A percentile compares a stretch with the other conserved stretches of the same genome.
Conservation (phyloP, 2,113 vertebrate species). For the Corythoichthys intestinalis region DNA sequence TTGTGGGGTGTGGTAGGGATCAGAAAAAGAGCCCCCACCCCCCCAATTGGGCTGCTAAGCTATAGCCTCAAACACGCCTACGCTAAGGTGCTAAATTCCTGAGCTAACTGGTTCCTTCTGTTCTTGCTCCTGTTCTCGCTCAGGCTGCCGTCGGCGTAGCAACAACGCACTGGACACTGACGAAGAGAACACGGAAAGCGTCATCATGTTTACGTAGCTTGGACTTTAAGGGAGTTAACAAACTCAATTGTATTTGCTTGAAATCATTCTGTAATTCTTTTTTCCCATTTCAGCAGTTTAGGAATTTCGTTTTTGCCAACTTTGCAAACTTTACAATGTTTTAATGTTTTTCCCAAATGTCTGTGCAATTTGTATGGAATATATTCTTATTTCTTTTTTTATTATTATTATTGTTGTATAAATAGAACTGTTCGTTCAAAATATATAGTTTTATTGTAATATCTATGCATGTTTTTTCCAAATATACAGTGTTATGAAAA, state of each 20-base stretch:
- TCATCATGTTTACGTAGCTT: not conserved
- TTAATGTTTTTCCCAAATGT: too few species aligned
- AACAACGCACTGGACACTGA: not conserved
- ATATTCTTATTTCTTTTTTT: too few species aligned
- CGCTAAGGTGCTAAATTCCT: slow-evolving; percentile 18
- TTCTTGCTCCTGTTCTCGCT: not conserved
- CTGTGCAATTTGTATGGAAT: too few species aligned
- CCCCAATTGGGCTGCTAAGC: not conserved
- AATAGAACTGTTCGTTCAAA: too few species aligned
- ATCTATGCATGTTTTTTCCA: too few species aligned
- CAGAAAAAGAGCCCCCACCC: not conserved
- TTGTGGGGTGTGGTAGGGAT: not conserved
- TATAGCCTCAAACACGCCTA: slow-evolving; percentile 19
- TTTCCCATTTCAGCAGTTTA: too few species aligned
- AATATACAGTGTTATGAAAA: too few species aligned
- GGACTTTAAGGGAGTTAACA: not conserved
- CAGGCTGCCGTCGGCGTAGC: slow-evolving; percentile 5
- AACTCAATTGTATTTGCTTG: not conserved
- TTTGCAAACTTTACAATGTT: too few species aligned
- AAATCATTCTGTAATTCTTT: too few species aligned
- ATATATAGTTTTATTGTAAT: too few species aligned
- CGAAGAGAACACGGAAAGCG: not conserved
- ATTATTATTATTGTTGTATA: too few species aligned
- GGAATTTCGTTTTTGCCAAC: too few species aligned
- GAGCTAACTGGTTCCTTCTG: slow-evolving; percentile 18